These are phyloP conservation scores for Chelon auratus DNA, from an alignment of 2,797 vertebrate species.

Conservation along the genomic window DNA sequence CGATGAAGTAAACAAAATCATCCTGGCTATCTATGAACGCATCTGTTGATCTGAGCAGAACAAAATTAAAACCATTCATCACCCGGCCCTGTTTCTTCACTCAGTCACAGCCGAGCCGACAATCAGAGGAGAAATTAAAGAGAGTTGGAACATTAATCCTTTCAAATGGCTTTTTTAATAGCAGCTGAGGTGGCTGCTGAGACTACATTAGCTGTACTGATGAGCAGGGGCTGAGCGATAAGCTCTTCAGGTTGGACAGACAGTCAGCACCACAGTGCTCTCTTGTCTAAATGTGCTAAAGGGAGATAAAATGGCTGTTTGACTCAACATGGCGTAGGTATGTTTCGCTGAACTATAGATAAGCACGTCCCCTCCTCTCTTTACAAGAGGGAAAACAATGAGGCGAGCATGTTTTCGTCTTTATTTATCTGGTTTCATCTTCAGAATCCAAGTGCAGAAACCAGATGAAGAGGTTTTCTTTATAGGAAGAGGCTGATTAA, in stretches of 20 bases:
- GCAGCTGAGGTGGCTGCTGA: slow-evolving; percentile 27
- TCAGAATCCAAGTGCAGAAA: background rate
- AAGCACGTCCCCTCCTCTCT: slow-evolving; percentile 10
- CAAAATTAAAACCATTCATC: slow-evolving; percentile 61
- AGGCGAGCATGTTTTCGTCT: background rate
- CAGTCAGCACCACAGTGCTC: slow-evolving; percentile 35
- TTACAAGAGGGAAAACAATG: slow-evolving; percentile 19
- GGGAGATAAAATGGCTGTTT: slow-evolving; percentile 70
- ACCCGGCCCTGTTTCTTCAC: slow-evolving; percentile 11
- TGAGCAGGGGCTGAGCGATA: slow-evolving; percentile 50
- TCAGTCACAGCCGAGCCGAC: slow-evolving; percentile 33
- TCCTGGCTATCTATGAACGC: slow-evolving; percentile 19
- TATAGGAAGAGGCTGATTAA: slow-evolving; percentile 3
- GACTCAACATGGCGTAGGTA: slow-evolving; percentile 39
- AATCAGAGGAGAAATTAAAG: slow-evolving; percentile 59
- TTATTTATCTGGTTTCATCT: background rate
- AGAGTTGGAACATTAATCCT: slow-evolving; percentile 48
- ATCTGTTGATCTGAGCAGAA: slow-evolving; percentile 29
- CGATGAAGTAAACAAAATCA: slow-evolving; percentile 9
- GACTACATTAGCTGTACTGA: slow-evolving; percentile 45
- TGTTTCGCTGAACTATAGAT: slow-evolving; percentile 46
- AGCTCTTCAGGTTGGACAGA: slow-evolving; percentile 54
- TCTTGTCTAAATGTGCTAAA: slow-evolving; percentile 61
- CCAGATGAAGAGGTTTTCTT: background rate
- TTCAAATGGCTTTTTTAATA: slow-evolving; percentile 64